Evolutionary conservation across 2,797 vertebrate species (phyloP).

Genomic region (Carapus acus): DNA sequence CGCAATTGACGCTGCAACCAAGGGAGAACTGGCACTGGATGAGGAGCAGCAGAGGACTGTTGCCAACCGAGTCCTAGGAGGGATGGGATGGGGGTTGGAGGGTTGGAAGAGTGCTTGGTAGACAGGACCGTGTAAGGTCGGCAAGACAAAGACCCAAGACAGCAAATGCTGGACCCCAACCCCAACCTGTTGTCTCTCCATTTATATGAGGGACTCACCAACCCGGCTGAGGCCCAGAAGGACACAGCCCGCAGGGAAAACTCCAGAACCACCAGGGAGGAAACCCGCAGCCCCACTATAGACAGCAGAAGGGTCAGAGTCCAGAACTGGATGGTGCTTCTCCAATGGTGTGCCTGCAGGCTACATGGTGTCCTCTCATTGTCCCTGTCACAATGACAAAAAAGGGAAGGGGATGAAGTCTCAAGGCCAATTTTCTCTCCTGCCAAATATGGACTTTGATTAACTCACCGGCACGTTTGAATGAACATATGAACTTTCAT

Average conservation of each 20-base stretch:
- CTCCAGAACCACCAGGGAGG: conserved; percentile 82
- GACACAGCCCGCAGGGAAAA: conserved; percentile 81
- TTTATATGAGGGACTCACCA: conserved; percentile 59
- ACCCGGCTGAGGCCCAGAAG: conserved; percentile 59
- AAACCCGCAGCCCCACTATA: conserved; percentile 74
- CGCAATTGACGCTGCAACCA: conserved; percentile 79
- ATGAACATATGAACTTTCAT: conserved; percentile 78
- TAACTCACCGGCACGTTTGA: conserved; percentile 75
- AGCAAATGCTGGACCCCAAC: neutral
- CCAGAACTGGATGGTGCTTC: conserved; percentile 56
- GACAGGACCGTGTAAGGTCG: neutral
- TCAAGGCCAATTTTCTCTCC: neutral
- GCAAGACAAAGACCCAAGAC: neutral
- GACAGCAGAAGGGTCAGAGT: conserved; percentile 68
- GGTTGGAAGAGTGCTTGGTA: neutral
- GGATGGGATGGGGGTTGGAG: neutral
- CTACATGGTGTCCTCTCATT: conserved; percentile 7
- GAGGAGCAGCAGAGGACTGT: conserved; percentile 61
- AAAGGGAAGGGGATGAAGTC: neutral
- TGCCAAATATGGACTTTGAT: neutral
- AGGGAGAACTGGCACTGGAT: conserved; percentile 83
- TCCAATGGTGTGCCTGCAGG: conserved; percentile 36
- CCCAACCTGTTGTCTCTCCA: neutral
- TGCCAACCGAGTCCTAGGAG: conserved; percentile 33
- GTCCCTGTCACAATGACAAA: conserved; percentile 29